Evolutionary conservation across 1,140 invertebrate genomes (phyloP).

Genomic region (Marisa cornuarietis): DNA sequence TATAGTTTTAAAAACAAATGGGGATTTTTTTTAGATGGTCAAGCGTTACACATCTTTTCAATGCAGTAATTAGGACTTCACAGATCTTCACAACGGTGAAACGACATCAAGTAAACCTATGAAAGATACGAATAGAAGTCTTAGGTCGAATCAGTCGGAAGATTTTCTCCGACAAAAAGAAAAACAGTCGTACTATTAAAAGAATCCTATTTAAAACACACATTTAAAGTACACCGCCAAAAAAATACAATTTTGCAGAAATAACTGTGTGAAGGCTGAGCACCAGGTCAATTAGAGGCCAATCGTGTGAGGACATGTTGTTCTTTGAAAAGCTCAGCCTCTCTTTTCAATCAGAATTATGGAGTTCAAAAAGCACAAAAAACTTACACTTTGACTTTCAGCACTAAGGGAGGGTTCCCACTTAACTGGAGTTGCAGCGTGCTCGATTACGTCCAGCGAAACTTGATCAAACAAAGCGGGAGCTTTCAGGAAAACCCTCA

Average conservation of each 20-base stretch:
- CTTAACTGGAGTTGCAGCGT: not conserved
- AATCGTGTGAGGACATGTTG: not conserved
- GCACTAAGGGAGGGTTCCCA: not conserved
- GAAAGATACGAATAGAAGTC: not conserved
- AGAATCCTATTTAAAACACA: not conserved
- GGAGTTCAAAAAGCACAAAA: not conserved
- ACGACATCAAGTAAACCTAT: not conserved
- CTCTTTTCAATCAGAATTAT: not conserved
- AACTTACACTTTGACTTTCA: not conserved
- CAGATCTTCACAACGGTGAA: not conserved
- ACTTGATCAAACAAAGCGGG: slow-evolving; percentile 1
- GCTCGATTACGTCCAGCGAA: not conserved
- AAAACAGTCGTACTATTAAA: not conserved
- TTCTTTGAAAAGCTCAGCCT: not conserved
- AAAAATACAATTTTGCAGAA: not conserved
- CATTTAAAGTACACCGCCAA: no score
- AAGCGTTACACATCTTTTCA: not conserved
- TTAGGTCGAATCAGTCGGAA: not conserved
- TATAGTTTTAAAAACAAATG: no score
- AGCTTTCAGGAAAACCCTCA: not conserved
- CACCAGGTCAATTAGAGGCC: not conserved
- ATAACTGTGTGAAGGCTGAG: not conserved
- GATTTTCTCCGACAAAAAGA: not conserved
- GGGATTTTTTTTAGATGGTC: not conserved
- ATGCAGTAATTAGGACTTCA: not conserved